These are phyloP conservation scores for Acholoe squamosa DNA, from an alignment of 2,888 invertebrate species.

Conservation along the genomic window DNA sequence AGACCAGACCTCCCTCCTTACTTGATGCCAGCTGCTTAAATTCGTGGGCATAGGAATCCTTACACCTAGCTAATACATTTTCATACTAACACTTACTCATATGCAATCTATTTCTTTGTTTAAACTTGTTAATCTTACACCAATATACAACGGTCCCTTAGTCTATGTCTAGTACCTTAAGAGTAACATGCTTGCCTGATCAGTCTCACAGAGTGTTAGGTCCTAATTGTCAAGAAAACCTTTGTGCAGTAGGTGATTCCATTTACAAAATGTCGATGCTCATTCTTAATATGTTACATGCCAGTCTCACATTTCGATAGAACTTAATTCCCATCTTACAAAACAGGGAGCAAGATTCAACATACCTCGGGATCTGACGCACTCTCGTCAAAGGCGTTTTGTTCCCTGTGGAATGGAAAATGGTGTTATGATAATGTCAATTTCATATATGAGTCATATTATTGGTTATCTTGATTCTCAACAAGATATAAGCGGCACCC, in stretches of 20 bases:
- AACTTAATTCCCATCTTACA: neutral
- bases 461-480: too few species aligned
- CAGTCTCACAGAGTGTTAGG: neutral
- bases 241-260: neutral
- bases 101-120: too few species aligned
- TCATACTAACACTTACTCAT: neutral
- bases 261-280: neutral
- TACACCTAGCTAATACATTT: neutral
- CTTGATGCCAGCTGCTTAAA: neutral
- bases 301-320: neutral
- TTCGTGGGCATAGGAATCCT: neutral
- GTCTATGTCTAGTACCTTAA: too few species aligned
- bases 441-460: too few species aligned
- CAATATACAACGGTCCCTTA: too few species aligned
- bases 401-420: slow-evolving; percentile 17
- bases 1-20: neutral
- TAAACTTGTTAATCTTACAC: too few species aligned
- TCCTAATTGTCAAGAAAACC: neutral
- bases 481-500: too few species aligned
- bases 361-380: slow-evolving; percentile 40
- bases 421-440: too few species aligned
- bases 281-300: neutral
- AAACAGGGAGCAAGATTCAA: neutral
- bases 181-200: neutral
- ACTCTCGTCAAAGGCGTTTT: slow-evolving; percentile 44